Evolutionary conservation across 2,888 invertebrate genomes (phyloP).

Genomic region (Tineola bisselliella): DNA sequence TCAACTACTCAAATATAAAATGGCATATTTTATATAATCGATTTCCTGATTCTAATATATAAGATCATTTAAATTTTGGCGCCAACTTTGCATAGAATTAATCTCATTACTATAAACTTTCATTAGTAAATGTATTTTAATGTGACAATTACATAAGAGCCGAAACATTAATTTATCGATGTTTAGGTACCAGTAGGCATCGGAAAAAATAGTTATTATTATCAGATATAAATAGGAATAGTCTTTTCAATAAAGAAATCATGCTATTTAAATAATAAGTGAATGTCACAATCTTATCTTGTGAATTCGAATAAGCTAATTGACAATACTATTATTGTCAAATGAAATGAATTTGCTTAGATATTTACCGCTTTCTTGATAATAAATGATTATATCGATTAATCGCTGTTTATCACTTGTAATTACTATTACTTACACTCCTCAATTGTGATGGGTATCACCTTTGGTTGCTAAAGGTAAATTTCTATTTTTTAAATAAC

Average conservation of each 20-base stretch:
- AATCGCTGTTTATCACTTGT: background rate
- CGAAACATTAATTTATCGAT: too few species aligned
- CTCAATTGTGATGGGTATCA: too few species aligned
- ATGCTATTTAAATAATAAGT: background rate
- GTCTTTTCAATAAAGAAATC: background rate
- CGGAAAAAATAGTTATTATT: background rate
- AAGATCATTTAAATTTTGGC: background rate
- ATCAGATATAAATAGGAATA: background rate
- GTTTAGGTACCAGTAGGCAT: too few species aligned
- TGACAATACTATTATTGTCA: background rate
- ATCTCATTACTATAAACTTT: background rate
- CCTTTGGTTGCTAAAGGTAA: background rate
- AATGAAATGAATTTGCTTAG: background rate
- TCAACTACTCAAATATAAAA: background rate
- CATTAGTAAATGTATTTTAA: background rate
- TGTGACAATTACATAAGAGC: too few species aligned
- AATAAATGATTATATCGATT: background rate
- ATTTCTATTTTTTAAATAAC: background rate
- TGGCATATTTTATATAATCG: background rate
- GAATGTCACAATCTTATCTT: background rate
- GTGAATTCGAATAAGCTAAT: slow-evolving; percentile 3
- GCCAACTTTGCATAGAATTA: background rate
- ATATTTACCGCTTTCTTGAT: background rate
- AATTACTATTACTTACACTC: background rate
- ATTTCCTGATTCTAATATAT: background rate